A percentile compares a stretch with the other conserved stretches of the same genome.
phyloP scores from a whole-genome alignment of 35 echinoderm and acorn worm species.

The Chiridota heheva region DNA sequence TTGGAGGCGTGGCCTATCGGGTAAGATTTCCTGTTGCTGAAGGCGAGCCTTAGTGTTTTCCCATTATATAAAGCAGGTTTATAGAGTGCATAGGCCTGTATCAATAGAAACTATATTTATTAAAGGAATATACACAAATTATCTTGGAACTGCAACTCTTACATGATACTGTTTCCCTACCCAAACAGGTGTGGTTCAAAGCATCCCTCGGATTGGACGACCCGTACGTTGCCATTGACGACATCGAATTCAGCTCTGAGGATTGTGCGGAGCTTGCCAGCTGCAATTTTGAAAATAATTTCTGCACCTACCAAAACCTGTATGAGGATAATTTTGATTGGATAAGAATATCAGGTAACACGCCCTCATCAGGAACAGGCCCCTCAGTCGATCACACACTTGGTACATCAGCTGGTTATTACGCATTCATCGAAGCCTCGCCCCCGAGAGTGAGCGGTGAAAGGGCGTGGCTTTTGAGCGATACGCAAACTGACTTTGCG shows the following conservation, averaged over 20 bases:
- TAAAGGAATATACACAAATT: no score
- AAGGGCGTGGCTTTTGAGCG: not conserved
- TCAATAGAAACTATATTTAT: no score
- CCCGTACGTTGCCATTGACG: not conserved
- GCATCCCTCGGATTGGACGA: not conserved
- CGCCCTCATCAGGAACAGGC: not conserved
- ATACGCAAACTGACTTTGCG: not conserved
- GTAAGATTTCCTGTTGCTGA: no score
- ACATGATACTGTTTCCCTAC: no score
- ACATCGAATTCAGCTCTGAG: not conserved
- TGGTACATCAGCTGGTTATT: not conserved
- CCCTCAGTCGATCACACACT: not conserved
- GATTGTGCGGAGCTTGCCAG: not conserved
- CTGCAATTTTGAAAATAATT: not conserved
- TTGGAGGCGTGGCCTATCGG: no score
- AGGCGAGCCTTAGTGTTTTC: no score
- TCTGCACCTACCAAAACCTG: not conserved
- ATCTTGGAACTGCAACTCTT: no score
- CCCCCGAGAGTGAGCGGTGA: not conserved
- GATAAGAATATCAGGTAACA: not conserved
- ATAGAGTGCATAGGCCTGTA: no score
- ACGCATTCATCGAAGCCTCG: not conserved
- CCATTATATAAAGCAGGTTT: no score
- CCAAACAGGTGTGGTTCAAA: not conserved
- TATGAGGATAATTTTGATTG: conserved; percentile 9